A percentile compares a stretch with the other conserved stretches of the same genome.
phyloP scores from a whole-genome alignment of 2,888 invertebrate species.

The Alcis repandata region DNA sequence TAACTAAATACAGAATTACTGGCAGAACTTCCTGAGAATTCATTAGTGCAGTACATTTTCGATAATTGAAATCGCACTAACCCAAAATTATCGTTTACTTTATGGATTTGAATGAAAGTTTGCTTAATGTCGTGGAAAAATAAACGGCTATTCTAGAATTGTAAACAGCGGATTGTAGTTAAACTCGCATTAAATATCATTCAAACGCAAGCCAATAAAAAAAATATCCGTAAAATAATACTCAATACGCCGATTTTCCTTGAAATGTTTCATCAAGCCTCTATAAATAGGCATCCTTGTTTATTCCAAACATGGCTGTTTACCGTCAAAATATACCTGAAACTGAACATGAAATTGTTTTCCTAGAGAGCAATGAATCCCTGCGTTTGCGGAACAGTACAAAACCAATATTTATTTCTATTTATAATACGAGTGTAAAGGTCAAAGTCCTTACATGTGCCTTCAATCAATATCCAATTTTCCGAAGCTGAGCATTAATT shows the following conservation, averaged over 20 bases:
- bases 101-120: background rate
- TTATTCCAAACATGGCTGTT: constrained; percentile 6
- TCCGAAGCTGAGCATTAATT: constrained; percentile 57
- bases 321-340: constrained; percentile 1
- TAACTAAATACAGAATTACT: background rate
- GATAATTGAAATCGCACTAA: background rate
- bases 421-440: background rate
- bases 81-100: background rate
- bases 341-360: constrained; percentile 4
- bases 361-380: background rate
- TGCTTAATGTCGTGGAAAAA: too few relatives aligned
- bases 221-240: background rate
- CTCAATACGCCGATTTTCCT: background rate
- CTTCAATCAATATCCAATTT: constrained; percentile 57
- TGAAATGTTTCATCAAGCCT: background rate
- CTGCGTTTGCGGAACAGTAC: background rate
- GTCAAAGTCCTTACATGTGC: constrained; percentile 23
- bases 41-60: background rate
- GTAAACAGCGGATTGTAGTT: too few relatives aligned
- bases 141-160: too few relatives aligned
- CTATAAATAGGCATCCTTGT: constrained; percentile 6
- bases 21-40: background rate
- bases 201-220: too few relatives aligned
- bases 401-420: constrained; percentile 3
- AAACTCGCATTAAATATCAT: background rate